Conservation (phyloP, 2,888 invertebrate species). For the Philhelius pedissequus region DNA sequence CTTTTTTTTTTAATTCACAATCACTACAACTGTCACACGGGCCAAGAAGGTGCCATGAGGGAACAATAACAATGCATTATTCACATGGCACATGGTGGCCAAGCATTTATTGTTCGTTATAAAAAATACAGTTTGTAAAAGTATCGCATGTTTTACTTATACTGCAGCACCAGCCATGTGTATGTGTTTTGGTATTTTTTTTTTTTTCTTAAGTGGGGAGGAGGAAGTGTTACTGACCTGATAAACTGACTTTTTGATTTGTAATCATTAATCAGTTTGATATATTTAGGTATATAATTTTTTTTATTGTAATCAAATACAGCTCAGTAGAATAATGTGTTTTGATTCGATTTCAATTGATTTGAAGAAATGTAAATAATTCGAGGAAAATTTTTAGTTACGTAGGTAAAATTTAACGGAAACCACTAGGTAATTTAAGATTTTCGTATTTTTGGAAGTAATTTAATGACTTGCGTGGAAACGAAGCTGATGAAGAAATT, state of each 20-base stretch:
- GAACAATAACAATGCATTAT: not conserved
- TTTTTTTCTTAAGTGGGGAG: not conserved
- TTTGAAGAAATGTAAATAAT: not conserved
- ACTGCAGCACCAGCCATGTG: not conserved
- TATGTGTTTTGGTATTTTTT: not conserved
- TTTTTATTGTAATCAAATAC: not conserved
- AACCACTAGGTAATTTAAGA: no score
- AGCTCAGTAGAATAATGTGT: not conserved
- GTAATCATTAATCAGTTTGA: not conserved
- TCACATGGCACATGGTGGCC: not conserved
- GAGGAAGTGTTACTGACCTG: constrained; percentile 13
- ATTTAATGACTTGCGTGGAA: no score
- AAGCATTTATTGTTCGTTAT: constrained; percentile 31
- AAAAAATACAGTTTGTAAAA: not conserved
- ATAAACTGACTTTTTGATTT: not conserved
- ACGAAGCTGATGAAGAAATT: no score
- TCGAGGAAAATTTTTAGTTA: no score
- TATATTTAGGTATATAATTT: not conserved
- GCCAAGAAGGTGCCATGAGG: not conserved
- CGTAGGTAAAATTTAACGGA: no score
- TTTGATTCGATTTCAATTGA: not conserved
- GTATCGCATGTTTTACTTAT: not conserved
- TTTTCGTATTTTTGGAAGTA: no score
- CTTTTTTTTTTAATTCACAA: not conserved
- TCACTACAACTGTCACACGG: not conserved